These are phyloP conservation scores for Steatornis caripensis DNA, from an alignment of 2,113 vertebrate species.

Conservation along the genomic window DNA sequence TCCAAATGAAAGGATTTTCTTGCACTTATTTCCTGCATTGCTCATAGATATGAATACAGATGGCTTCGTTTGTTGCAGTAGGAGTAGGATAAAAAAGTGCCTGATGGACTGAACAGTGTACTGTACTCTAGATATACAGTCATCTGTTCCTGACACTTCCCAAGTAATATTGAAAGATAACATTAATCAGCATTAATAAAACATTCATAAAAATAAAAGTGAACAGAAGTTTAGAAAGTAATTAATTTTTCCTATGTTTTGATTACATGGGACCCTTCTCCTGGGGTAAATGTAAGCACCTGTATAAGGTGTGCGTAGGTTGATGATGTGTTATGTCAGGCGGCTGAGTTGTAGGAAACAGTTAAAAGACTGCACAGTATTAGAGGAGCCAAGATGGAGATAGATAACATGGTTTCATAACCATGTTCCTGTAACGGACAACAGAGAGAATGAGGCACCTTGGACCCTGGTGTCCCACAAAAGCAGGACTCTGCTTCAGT, in stretches of 20 bases:
- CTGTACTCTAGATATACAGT: background rate
- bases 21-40: background rate
- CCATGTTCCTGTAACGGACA: too few relatives aligned
- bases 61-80: background rate
- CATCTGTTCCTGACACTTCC: background rate
- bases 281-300: too few relatives aligned
- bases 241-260: background rate
- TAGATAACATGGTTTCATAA: too few relatives aligned
- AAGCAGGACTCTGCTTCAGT: too few relatives aligned
- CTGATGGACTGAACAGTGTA: background rate
- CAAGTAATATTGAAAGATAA: background rate
- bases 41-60: background rate
- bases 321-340: too few relatives aligned
- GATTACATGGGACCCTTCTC: rapidly evolving
- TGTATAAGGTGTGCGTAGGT: too few relatives aligned
- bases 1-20: background rate
- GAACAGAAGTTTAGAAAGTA: background rate
- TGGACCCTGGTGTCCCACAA: too few relatives aligned
- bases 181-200: background rate
- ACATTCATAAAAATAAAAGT: background rate
- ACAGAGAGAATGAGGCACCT: too few relatives aligned
- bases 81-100: background rate
- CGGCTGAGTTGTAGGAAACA: too few relatives aligned
- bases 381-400: too few relatives aligned
- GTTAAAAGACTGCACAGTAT: too few relatives aligned